Conservation (phyloP, 2,113 vertebrate species). For the Suricata suricatta region DNA sequence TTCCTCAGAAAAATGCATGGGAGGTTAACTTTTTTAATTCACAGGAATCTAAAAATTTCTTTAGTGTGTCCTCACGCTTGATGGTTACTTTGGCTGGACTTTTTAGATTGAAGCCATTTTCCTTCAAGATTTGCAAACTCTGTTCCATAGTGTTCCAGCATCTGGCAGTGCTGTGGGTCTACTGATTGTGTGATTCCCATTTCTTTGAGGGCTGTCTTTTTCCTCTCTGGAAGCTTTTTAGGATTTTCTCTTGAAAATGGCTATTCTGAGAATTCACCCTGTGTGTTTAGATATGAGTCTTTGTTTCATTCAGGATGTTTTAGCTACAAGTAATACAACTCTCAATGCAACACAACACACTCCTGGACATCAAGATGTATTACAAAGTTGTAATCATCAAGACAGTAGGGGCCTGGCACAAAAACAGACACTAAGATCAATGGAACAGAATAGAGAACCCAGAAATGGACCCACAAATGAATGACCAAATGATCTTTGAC, state of each 20-base stretch:
- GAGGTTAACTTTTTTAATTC: neutral
- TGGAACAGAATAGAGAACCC: too few relatives aligned
- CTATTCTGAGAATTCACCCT: neutral
- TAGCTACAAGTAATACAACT: neutral
- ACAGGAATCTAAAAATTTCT: neutral
- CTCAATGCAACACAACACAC: neutral
- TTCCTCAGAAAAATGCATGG: neutral
- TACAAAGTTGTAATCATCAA: too few relatives aligned
- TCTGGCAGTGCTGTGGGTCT: neutral
- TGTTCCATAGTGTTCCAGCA: neutral
- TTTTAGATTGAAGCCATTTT: neutral
- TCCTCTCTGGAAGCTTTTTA: neutral
- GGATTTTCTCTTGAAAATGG: conserved; percentile 17
- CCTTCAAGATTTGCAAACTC: neutral
- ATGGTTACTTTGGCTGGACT: neutral
- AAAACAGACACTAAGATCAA: too few relatives aligned
- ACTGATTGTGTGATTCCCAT: neutral
- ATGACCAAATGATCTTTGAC: too few relatives aligned
- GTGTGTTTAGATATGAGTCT: neutral
- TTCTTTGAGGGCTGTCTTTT: neutral
- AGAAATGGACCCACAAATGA: too few relatives aligned
- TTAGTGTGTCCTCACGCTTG: neutral
- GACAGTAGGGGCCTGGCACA: too few relatives aligned
- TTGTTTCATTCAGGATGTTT: neutral
- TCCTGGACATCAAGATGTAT: too few relatives aligned